A percentile compares a stretch with the other conserved stretches of the same genome.
phyloP scores from a whole-genome alignment of 2,888 invertebrate genomes.

The Catonia carolina region DNA sequence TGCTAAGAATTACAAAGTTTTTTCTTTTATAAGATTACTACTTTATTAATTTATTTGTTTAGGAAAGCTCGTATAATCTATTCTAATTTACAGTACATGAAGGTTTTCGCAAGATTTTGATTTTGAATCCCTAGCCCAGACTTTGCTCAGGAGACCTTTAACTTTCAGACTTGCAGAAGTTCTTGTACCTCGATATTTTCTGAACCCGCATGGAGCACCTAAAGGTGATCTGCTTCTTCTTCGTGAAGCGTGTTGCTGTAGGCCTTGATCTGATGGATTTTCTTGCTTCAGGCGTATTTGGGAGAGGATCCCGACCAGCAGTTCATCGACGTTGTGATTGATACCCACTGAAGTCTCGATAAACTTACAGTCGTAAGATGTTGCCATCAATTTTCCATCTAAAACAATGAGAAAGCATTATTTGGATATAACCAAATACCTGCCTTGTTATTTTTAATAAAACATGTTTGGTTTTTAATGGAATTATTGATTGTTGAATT shows the following conservation, averaged over 20 bases:
- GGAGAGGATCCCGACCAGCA: conserved; percentile 87
- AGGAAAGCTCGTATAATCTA: no score
- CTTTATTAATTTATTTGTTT: no score
- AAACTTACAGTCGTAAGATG: conserved; percentile 90
- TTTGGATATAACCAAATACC: no score
- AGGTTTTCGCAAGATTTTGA: conserved; percentile 89
- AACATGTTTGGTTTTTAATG: no score
- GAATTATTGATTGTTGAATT: no score
- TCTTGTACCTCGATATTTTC: conserved; percentile 52
- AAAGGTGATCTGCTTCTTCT: conserved; percentile 42
- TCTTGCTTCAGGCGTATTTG: conserved; percentile 67
- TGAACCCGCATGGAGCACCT: conserved; percentile 48
- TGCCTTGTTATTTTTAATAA: no score
- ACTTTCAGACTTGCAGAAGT: conserved; percentile 61
- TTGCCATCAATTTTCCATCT: conserved; percentile 92
- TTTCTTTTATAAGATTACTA: no score
- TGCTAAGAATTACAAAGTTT: no score
- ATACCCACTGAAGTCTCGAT: conserved; percentile 96
- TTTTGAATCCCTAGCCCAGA: conserved; percentile 84
- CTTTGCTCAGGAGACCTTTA: conserved; percentile 72
- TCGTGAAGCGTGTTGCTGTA: conserved; percentile 17
- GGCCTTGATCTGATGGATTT: conserved; percentile 26
- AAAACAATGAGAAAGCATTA: no score
- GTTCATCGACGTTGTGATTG: conserved; percentile 95
- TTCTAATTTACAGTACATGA: conserved; percentile 71